Evolutionary conservation across 2,797 vertebrate genomes (phyloP), one percentile per base, ranked within the genome.

Genomic region (Centroberyx gerrardi): DNA sequence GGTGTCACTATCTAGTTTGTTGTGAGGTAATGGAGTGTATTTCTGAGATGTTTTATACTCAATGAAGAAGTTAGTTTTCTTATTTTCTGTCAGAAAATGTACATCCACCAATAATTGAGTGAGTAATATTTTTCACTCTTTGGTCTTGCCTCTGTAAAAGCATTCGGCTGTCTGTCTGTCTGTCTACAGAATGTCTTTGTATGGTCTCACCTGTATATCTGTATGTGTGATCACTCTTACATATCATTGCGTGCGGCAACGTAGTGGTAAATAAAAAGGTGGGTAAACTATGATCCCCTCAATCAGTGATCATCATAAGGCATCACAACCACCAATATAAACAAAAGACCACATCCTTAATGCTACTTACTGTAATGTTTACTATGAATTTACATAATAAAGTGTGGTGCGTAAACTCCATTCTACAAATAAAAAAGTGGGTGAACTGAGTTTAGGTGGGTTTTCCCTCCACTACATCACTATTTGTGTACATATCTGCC

Each of bases 21-120:
- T 56, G 5, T 66, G 68, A 72, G 60, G 62, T 78, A 54, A 74
- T 72, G 69, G 51, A 68, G n/a, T 70, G 28, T 53, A 44, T 54
- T 22, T 10, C 56, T 68, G 28, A 74, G n/a, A 49, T 49, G 17
- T 48, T 48, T 48, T 17, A 3, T 17, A 15, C 14, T 15, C 3
- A 6, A 14, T 48, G 13, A 17, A 15, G 42, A 44, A 44, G 9
- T 44, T 10, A 44, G 3, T 44, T 48, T 17, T 22, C 22, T 48
- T 48, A 48, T 48, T 40, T 40, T 40, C 10, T 10, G 5, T 48
- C 44, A 48, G 44, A 42, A 70, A 64, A 69, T 62, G 14, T 10
- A 44, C 10, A 51, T 5, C 46, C 62, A 36, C 54, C 48, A 22
- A 5, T 31, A 13, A 7, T 10, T 44, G n/a, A n/a, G 40, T 71